phyloP scores from a whole-genome alignment of 2,888 invertebrate genomes.

The Molanna angustata region DNA sequence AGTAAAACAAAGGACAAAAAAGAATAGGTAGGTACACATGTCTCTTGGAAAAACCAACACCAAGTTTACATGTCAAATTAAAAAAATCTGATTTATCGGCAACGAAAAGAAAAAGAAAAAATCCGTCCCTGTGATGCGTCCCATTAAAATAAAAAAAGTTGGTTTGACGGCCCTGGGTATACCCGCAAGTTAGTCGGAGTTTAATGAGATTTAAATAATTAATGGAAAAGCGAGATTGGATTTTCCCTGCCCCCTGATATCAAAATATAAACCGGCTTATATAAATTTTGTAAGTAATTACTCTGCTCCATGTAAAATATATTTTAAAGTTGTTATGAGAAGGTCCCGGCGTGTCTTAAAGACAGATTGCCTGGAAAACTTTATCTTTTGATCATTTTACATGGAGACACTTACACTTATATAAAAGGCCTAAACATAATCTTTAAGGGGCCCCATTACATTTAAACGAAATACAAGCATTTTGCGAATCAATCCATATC shows the following conservation, averaged over 20 bases:
- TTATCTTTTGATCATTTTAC: constrained; percentile 32
- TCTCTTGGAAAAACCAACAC: no score
- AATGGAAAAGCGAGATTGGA: constrained; percentile 57
- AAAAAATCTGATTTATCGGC: no score
- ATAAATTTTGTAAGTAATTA: constrained; percentile 34
- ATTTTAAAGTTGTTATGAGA: constrained; percentile 33
- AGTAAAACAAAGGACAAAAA: no score
- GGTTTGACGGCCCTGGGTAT: constrained; percentile 32
- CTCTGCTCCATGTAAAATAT: constrained; percentile 33
- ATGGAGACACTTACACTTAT: constrained; percentile 32
- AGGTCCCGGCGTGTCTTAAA: constrained; percentile 25
- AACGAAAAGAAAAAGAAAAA: background rate
- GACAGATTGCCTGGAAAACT: constrained; percentile 33
- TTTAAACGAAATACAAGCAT: no score
- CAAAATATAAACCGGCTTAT: constrained; percentile 33
- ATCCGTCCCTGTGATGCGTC: constrained; percentile 28
- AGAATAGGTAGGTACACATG: no score
- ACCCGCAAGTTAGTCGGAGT: constrained; percentile 47
- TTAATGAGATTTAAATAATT: constrained; percentile 59
- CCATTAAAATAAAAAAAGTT: constrained; percentile 33
- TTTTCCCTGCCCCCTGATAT: constrained; percentile 42
- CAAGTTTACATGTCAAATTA: no score
- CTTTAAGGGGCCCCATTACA: no score
- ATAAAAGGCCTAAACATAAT: constrained; percentile 24
- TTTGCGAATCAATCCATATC: no score